Conservation (phyloP, 2,113 vertebrate species). For the Podarcis muralis region DNA sequence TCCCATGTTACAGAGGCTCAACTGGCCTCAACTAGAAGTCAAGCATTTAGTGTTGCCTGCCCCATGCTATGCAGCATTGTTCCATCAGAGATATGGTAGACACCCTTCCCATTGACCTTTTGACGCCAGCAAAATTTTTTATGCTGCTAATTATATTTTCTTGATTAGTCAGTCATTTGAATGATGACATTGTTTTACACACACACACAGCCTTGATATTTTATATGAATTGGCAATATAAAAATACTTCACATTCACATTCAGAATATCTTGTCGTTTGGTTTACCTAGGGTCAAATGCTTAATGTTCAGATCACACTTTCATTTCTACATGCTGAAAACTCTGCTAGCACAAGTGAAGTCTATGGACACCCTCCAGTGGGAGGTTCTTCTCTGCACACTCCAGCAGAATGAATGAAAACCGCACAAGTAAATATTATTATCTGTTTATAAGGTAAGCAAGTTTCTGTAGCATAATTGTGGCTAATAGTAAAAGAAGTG, state of each 20-base stretch:
- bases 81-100: no score
- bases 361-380: not conserved
- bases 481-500: not conserved
- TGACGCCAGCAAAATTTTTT: no score
- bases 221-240: no score
- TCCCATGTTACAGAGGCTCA: no score
- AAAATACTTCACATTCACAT: not conserved
- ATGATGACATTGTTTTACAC: not conserved
- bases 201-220: no score
- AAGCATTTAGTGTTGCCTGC: no score
- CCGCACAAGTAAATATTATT: not conserved
- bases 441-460: not conserved
- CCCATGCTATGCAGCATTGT: no score
- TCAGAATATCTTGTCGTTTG: not conserved
- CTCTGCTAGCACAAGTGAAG: not conserved
- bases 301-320: not conserved
- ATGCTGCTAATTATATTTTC: no score
- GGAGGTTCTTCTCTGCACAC: not conserved
- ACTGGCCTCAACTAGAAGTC: no score
- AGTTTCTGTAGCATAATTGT: not conserved
- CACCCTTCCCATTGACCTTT: no score
- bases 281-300: not conserved
- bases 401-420: not conserved
- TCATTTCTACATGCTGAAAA: not conserved
- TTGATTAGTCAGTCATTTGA: no score